Percentiles rank a stretch among this genome's conserved stretches.
Conservation (phyloP, 2,888 invertebrate genomes). For the Phrixothrix hirtus region DNA sequence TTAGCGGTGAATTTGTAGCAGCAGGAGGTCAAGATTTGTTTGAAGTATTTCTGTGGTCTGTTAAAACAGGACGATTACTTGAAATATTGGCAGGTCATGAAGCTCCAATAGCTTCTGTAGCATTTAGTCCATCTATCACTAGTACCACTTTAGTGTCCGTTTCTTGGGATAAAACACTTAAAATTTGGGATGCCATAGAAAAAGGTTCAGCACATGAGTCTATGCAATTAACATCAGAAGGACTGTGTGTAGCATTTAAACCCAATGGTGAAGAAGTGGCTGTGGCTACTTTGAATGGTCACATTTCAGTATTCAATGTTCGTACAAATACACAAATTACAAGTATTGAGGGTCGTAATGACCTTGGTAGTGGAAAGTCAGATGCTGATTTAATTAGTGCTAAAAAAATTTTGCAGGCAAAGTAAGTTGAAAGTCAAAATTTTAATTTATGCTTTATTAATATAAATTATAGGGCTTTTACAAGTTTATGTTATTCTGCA, state of each 20-base stretch:
- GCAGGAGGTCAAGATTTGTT: conserved; percentile 95
- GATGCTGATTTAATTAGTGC: conserved; percentile 87
- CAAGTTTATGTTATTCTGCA: conserved; percentile 88
- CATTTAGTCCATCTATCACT: conserved; percentile 74
- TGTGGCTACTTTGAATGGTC: conserved; percentile 87
- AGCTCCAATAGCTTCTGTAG: conserved; percentile 80
- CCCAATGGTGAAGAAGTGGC: conserved; percentile 93
- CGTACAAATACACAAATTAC: conserved; percentile 71
- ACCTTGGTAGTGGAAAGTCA: conserved; percentile 82
- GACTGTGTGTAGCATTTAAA: conserved; percentile 79
- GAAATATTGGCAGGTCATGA: conserved; percentile 93
- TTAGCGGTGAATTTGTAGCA: conserved; percentile 88
- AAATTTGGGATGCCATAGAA: conserved; percentile 91
- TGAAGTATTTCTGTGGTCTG: conserved; percentile 94
- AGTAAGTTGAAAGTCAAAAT: conserved; percentile 63
- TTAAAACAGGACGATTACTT: conserved; percentile 87
- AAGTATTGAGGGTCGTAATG: conserved; percentile 85
- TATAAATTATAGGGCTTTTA: conserved; percentile 75
- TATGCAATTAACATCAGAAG: conserved; percentile 77
- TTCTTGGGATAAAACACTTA: conserved; percentile 93
- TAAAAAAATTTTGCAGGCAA: conserved; percentile 79
- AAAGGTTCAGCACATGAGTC: conserved; percentile 80
- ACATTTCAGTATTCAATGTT: conserved; percentile 78
- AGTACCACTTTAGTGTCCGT: conserved; percentile 81
- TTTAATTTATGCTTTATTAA: background rate